Evolutionary conservation across 2,888 invertebrate genomes (phyloP).

Genomic region (Eremobia ochroleuca): DNA sequence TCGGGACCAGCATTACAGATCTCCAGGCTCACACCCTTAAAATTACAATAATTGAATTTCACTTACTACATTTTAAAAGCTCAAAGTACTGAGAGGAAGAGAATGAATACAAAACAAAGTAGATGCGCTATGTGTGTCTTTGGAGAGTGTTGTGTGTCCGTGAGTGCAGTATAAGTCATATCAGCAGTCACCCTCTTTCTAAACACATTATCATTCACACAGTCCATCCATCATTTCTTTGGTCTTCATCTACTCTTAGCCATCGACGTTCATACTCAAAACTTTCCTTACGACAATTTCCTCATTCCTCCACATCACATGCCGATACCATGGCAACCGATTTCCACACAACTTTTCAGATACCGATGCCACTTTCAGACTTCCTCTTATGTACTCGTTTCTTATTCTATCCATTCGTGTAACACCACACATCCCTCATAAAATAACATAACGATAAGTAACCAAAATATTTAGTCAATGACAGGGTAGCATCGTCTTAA

Average conservation of each 20-base stretch:
- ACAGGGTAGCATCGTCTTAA: slow-evolving; percentile 4
- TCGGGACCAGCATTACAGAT: too few species aligned
- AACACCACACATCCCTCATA: not conserved
- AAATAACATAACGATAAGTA: not conserved
- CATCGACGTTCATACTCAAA: not conserved
- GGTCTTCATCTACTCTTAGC: not conserved
- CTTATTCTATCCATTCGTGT: not conserved
- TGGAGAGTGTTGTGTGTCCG: too few species aligned
- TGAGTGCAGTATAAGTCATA: too few species aligned
- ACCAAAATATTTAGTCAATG: slow-evolving; percentile 30
- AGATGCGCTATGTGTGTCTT: too few species aligned
- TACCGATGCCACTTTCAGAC: not conserved
- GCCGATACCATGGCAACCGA: too few species aligned
- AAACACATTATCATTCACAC: not conserved
- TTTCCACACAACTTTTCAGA: not conserved
- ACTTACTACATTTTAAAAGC: too few species aligned
- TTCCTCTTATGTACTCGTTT: not conserved
- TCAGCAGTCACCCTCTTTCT: not conserved
- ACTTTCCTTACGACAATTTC: not conserved
- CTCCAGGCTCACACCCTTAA: too few species aligned
- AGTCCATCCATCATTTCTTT: not conserved
- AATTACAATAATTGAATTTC: too few species aligned
- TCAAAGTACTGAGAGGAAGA: too few species aligned
- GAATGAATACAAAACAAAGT: too few species aligned
- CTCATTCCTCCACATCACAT: not conserved